Conservation (phyloP, 2,113 vertebrate species). For the Microcebus griseorufus region DNA sequence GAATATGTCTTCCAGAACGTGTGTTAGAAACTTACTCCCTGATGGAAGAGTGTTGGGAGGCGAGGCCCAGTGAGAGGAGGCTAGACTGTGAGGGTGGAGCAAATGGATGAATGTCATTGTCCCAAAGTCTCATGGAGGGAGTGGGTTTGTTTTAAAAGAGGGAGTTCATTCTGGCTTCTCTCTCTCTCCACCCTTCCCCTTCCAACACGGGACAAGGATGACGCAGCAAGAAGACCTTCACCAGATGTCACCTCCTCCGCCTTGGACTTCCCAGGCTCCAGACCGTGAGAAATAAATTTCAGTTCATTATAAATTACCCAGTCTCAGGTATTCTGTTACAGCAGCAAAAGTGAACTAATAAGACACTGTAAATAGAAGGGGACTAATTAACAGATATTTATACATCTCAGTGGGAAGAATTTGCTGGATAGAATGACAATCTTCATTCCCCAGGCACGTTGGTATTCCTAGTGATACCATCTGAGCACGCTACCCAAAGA, state of each 20-base stretch:
- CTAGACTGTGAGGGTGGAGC: neutral
- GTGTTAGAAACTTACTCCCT: neutral
- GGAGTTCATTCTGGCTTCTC: neutral
- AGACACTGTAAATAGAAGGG: neutral
- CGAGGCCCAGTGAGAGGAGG: neutral
- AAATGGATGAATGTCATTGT: too few relatives aligned
- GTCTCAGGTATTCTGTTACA: neutral
- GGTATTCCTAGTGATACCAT: neutral
- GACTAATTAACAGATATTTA: neutral
- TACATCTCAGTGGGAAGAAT: neutral
- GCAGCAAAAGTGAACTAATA: neutral
- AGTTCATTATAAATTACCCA: neutral
- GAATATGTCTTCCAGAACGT: neutral
- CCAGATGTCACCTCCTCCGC: neutral
- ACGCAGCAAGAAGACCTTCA: neutral
- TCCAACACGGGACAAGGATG: too few relatives aligned
- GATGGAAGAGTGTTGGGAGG: neutral
- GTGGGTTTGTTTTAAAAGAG: neutral
- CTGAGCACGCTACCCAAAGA: neutral
- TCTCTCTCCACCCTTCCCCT: neutral
- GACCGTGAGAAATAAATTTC: neutral
- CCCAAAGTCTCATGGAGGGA: neutral
- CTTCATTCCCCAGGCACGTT: fast-evolving
- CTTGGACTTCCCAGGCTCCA: neutral
- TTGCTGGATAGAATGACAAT: neutral